Evolutionary conservation across 92 coral and sea anemone genomes (phyloP).

Genomic region (Isaurus tuberculatus): DNA sequence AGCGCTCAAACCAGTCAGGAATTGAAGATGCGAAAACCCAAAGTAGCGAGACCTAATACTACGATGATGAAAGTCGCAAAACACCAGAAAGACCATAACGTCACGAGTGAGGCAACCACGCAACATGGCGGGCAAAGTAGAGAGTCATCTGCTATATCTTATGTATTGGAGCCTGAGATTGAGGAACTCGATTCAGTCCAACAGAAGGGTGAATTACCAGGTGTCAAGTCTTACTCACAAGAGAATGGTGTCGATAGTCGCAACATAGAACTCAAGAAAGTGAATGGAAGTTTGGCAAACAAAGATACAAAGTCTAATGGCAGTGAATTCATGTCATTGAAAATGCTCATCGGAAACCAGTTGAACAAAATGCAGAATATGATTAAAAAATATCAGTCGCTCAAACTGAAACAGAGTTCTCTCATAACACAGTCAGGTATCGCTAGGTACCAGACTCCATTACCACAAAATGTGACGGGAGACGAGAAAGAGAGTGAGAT

Average conservation of each 20-base stretch:
- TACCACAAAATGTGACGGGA: neutral
- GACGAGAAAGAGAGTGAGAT: neutral
- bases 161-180: conserved; percentile 33
- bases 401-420: conserved; percentile 30
- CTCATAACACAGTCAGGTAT: conserved; percentile 24
- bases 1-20: neutral
- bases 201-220: conserved; percentile 30
- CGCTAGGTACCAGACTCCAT: conserved; percentile 33
- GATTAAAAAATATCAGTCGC: conserved; percentile 19
- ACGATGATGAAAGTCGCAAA: neutral
- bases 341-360: conserved; percentile 27
- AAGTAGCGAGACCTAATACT: neutral
- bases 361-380: conserved; percentile 33
- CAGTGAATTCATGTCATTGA: conserved; percentile 2
- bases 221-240: neutral
- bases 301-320: neutral
- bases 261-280: neutral
- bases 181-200: neutral
- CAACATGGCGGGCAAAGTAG: conserved; percentile 41
- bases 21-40: neutral
- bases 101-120: neutral
- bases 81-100: neutral
- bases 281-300: neutral
- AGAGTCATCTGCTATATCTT: conserved; percentile 15
- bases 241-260: neutral